Conservation (phyloP, 2,888 invertebrate species). For the Lymantria dispar region DNA sequence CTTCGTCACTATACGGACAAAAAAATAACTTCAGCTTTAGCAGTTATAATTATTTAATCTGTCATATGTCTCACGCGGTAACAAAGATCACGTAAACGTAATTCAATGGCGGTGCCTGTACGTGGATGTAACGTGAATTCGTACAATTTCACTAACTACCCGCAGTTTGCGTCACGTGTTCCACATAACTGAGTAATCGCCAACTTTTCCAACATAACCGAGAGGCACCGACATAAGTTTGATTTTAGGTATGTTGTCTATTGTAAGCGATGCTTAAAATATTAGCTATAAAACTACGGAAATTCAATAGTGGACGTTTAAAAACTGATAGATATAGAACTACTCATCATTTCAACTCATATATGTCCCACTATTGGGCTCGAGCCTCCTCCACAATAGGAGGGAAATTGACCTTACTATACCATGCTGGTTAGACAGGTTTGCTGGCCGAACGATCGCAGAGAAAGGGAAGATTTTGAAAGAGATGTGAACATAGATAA, state of each 20-base stretch:
- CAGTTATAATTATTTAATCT: not conserved
- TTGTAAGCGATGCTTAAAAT: not conserved
- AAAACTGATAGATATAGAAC: too few relatives aligned
- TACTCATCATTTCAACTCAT: too few relatives aligned
- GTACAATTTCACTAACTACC: constrained; percentile 22
- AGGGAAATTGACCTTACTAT: too few relatives aligned
- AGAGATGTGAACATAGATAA: too few relatives aligned
- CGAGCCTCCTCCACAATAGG: too few relatives aligned
- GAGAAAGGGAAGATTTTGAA: too few relatives aligned
- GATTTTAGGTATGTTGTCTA: constrained; percentile 1
- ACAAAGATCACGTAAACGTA: constrained; percentile 2
- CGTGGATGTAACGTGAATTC: constrained; percentile 8
- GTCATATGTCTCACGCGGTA: not conserved
- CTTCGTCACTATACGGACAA: not conserved
- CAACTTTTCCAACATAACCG: constrained; percentile 22
- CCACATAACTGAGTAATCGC: constrained; percentile 31
- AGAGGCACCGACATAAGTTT: constrained; percentile 21
- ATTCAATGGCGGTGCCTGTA: constrained; percentile 5
- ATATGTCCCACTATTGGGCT: too few relatives aligned
- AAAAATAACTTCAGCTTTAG: too few relatives aligned
- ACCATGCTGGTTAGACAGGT: too few relatives aligned
- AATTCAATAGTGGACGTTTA: too few relatives aligned
- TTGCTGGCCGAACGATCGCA: too few relatives aligned
- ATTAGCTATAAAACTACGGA: not conserved
- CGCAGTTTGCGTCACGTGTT: constrained; percentile 30